These are phyloP conservation scores for Micrasema longulum DNA, from an alignment of 1,140 invertebrate genomes.

Conservation along the genomic window DNA sequence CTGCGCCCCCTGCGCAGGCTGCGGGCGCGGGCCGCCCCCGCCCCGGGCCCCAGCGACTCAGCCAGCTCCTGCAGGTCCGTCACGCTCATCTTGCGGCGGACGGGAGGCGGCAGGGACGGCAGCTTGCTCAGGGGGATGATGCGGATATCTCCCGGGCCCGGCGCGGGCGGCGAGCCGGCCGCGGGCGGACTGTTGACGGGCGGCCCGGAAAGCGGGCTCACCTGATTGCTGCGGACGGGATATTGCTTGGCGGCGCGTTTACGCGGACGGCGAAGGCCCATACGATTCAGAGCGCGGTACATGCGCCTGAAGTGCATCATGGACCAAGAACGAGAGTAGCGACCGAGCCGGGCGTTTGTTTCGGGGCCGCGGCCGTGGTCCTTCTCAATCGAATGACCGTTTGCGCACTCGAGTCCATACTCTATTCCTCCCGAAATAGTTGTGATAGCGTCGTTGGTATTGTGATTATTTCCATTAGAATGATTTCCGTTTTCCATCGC, in stretches of 20 bases:
- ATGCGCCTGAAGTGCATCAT: constrained; percentile 61
- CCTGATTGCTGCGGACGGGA: constrained; percentile 58
- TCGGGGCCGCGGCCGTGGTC: not conserved
- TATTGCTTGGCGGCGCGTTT: constrained; percentile 52
- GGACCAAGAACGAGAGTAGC: constrained; percentile 57
- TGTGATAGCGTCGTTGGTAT: constrained; percentile 56
- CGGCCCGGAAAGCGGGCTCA: constrained; percentile 56
- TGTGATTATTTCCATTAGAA: constrained; percentile 51
- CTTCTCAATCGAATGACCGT: constrained; percentile 14
- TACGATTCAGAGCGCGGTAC: constrained; percentile 55
- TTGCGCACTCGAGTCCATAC: constrained; percentile 1
- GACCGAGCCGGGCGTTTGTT: not conserved
- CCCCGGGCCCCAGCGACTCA: constrained; percentile 60
- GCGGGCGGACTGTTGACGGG: not conserved
- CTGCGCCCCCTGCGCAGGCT: constrained; percentile 57
- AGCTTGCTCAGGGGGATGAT: constrained; percentile 52
- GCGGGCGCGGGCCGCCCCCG: constrained; percentile 53
- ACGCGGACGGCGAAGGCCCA: constrained; percentile 51
- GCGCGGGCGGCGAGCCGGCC: constrained; percentile 12
- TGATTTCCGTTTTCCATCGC: constrained; percentile 50
- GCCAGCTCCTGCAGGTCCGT: constrained; percentile 65
- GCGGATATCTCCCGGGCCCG: constrained; percentile 11
- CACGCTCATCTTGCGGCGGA: constrained; percentile 62
- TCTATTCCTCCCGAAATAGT: constrained; percentile 39
- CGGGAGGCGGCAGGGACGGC: constrained; percentile 65